These are phyloP conservation scores for Phengaris alcon DNA, from an alignment of 2,888 invertebrate genomes.

Conservation along the genomic window DNA sequence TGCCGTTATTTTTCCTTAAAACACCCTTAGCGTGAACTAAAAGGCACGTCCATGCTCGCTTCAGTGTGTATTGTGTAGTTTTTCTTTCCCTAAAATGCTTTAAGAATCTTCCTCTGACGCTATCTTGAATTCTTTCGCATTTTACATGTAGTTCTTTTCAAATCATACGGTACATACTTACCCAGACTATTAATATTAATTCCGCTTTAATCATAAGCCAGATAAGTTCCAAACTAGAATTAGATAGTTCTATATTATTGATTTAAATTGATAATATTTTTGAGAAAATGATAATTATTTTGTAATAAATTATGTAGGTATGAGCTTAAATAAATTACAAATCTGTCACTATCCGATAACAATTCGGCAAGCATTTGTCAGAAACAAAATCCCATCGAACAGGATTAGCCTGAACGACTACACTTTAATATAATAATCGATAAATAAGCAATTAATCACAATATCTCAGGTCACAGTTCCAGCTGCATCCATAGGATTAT, in stretches of 20 bases:
- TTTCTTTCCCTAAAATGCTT: slow-evolving; percentile 35
- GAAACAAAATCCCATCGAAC: not conserved
- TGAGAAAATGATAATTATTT: too few species aligned
- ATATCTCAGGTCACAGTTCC: slow-evolving; percentile 44
- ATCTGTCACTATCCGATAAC: not conserved
- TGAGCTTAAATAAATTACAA: not conserved
- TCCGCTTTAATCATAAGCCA: too few species aligned
- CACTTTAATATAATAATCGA: slow-evolving; percentile 12
- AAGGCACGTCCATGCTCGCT: slow-evolving; percentile 36
- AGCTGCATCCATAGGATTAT: slow-evolving; percentile 65
- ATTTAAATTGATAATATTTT: too few species aligned
- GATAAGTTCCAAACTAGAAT: too few species aligned
- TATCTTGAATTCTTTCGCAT: slow-evolving; percentile 34
- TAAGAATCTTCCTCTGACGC: slow-evolving; percentile 31
- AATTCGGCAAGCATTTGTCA: not conserved
- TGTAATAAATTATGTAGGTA: not conserved
- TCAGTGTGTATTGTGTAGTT: slow-evolving; percentile 37
- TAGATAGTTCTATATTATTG: too few species aligned
- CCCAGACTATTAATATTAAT: not conserved
- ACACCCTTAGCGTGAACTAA: slow-evolving; percentile 38
- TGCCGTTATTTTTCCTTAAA: slow-evolving; percentile 30
- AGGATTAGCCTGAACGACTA: not conserved
- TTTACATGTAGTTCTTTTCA: slow-evolving; percentile 26
- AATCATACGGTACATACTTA: not conserved
- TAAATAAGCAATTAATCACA: slow-evolving; percentile 25